Evolutionary conservation across 1,140 invertebrate species (phyloP), one percentile per base, ranked within the genome.

Genomic region (Leptestheria dahalacensis): DNA sequence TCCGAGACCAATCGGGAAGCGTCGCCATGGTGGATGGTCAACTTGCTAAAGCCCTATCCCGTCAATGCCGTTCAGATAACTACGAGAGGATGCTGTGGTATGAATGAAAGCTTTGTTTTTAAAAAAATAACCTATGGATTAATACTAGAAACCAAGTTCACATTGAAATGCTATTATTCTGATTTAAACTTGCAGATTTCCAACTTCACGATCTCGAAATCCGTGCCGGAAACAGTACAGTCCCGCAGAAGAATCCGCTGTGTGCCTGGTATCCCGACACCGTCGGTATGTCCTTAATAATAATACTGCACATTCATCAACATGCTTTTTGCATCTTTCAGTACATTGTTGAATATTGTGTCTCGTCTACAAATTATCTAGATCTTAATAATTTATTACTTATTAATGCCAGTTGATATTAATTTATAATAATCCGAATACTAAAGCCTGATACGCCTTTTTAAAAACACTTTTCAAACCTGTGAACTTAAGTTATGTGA

Each of bases 241-340:
- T 77, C 1, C 86, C 89, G 65, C 86, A 90, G 68, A 78, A 85
- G 49, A 93, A 93, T 75, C 86, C 88, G 33, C 73, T 94, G 1
- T 94, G 90, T 68, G 87, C 89, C 12, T 94, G 91, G 90, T 90
- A 88, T 72, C 88, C 90, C 0, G 88, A 88, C 56, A 89, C 87
- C n/a, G 81, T 91, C 49, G 85, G 86, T 88, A 72, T 77, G 77
- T 69, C n/a, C n/a, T n/a, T n/a, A n/a, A n/a, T n/a, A n/a, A n/a
- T n/a, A n/a, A n/a, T n/a, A n/a, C n/a, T n/a, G n/a, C n/a, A n/a
- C n/a, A n/a, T n/a, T n/a, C n/a, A n/a, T n/a, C n/a, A n/a, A n/a
- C n/a, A n/a, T n/a, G n/a, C n/a, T n/a, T n/a, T n/a, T n/a, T n/a
- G n/a, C n/a, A n/a, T n/a, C n/a, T n/a, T n/a, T n/a, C n/a, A n/a